Evolutionary conservation across 2,888 invertebrate species (phyloP).

Genomic region (Abrostola tripartita): DNA sequence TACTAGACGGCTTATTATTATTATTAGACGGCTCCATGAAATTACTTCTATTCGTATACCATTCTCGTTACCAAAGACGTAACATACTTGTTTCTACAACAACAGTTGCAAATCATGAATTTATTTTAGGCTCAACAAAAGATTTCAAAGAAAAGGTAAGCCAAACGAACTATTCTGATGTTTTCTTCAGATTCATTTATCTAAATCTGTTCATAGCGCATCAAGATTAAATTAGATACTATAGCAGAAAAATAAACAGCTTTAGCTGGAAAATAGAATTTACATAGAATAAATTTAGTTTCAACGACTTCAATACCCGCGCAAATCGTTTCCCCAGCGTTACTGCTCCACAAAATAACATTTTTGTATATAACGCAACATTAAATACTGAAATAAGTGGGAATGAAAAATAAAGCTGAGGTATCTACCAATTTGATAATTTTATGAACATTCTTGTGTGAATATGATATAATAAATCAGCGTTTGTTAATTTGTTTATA

Average conservation of each 20-base stretch:
- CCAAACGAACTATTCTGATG: slow-evolving; percentile 15
- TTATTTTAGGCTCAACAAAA: slow-evolving; percentile 22
- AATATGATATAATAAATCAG: slow-evolving; percentile 17
- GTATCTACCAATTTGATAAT: slow-evolving; percentile 1
- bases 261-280: slow-evolving; percentile 32
- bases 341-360: slow-evolving; percentile 17
- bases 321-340: slow-evolving; percentile 15
- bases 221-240: slow-evolving; percentile 35
- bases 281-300: slow-evolving; percentile 41
- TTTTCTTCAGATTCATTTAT: slow-evolving; percentile 18
- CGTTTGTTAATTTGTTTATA: slow-evolving; percentile 19
- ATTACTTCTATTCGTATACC: slow-evolving; percentile 7
- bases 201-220: slow-evolving; percentile 26
- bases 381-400: not conserved
- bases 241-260: slow-evolving; percentile 45
- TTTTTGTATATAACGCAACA: slow-evolving; percentile 11
- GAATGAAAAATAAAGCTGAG: not conserved
- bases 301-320: slow-evolving; percentile 27
- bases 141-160: slow-evolving; percentile 3
- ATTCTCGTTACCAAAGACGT: slow-evolving; percentile 1
- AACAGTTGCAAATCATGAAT: slow-evolving; percentile 17
- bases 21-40: too few species aligned
- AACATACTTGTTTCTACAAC: slow-evolving; percentile 17
- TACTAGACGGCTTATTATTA: too few species aligned
- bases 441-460: slow-evolving; percentile 4